Base-by-base conservation (phyloP, 2,888 invertebrate genomes). In the Molorchus minor region DNA sequence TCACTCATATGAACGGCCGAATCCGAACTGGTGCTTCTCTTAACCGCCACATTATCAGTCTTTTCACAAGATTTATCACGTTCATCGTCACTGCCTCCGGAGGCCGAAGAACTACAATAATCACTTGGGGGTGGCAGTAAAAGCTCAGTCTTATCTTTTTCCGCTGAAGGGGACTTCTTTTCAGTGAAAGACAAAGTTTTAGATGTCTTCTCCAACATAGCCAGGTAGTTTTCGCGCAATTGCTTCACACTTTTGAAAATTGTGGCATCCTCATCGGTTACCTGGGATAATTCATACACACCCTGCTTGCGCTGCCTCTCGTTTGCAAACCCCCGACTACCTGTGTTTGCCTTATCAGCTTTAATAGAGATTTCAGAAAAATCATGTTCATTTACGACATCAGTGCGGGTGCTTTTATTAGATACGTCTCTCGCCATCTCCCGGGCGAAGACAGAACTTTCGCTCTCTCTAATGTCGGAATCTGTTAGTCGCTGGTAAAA, bases 1-100 rank as follows among this genome's bases (percentile, higher is more conserved):
- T 84, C 84, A 67, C 83, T 84, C n/a, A n/a, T n/a, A 45, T 82
- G 80, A 35, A 81, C 82, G 1, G 84, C 84, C 29, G 84, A 84
- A 72, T 84, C 84, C 1, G 82, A 82, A 71, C 84, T 84, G 51
- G 80, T 82, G 70, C 83, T 82, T 44, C 71, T 64, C 16, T 79
- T 76, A 45, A 82, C 81, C 49, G 65, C 56, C n/a, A 33, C n/a
- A n/a, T n/a, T n/a, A n/a, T n/a, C n/a, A n/a, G n/a, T 58, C 41
- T 71, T 67, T 38, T 63, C 41, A 61, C 68, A 68, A 71, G 46
- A 19, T 66, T 68, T 73, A 12, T 76, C 78, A 4, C 69, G 69
- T 59, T 80, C 80, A 47, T 80, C 80, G 52, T 80, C 80, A 58
- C 80, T 80, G 15, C 73, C 75, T 1, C 75, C 79, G 3, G 78